Conservation (phyloP, 2,888 invertebrate genomes). For the Pheosia gnoma region DNA sequence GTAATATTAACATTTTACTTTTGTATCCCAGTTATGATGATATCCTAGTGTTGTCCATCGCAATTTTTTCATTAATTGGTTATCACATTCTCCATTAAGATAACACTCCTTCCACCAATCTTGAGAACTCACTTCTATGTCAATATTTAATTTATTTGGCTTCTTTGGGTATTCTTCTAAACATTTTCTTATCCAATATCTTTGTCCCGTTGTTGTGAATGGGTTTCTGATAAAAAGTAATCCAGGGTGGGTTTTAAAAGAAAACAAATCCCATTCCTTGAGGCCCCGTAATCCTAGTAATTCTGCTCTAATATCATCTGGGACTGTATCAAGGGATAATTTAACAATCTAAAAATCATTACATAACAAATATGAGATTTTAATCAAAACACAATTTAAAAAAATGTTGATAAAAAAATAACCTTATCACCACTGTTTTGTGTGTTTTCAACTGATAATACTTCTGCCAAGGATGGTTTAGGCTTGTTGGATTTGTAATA, state of each 20-base stretch:
- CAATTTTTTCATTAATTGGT: constrained; percentile 79
- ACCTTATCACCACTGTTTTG: constrained; percentile 40
- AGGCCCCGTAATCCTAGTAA: constrained; percentile 56
- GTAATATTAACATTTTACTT: constrained; percentile 83
- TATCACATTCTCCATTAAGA: constrained; percentile 64
- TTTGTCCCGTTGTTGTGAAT: constrained; percentile 90
- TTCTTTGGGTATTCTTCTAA: constrained; percentile 89
- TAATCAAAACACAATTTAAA: no score
- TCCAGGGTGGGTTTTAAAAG: constrained; percentile 87
- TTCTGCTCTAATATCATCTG: constrained; percentile 49
- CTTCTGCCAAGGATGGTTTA: constrained; percentile 85
- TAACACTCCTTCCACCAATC: constrained; percentile 87
- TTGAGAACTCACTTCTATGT: constrained; percentile 70
- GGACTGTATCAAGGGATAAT: constrained; percentile 11
- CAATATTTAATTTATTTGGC: constrained; percentile 89
- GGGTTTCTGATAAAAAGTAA: constrained; percentile 92
- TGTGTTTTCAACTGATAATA: constrained; percentile 81
- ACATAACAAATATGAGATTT: background rate
- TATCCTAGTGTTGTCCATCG: constrained; percentile 98
- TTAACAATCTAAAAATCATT: constrained; percentile 22
- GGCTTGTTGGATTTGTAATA: constrained; percentile 90
- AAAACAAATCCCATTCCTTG: constrained; percentile 86
- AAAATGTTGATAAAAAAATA: constrained; percentile 10
- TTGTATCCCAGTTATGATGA: constrained; percentile 99
- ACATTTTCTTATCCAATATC: constrained; percentile 92